These are phyloP conservation scores for Folsomia manolachei DNA, from an alignment of 2,888 invertebrate species.

Conservation along the genomic window DNA sequence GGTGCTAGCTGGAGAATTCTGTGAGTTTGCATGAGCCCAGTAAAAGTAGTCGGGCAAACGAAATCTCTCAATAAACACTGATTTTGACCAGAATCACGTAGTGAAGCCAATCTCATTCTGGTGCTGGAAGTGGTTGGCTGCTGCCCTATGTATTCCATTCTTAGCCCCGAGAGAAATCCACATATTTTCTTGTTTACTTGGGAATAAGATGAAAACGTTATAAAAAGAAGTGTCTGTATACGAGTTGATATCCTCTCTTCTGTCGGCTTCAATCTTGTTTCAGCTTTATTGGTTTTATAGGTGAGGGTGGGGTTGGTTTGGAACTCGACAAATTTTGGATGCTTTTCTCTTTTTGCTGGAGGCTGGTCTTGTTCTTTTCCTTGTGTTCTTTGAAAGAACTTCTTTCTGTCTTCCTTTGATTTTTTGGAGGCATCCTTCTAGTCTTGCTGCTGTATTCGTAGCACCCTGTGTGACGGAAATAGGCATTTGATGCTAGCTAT, in stretches of 20 bases:
- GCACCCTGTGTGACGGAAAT: no score
- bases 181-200: slow-evolving; percentile 48
- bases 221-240: slow-evolving; percentile 16
- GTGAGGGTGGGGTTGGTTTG: neutral
- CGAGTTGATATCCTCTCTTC: slow-evolving; percentile 16
- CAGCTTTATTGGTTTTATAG: slow-evolving; percentile 47
- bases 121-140: slow-evolving; percentile 20
- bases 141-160: neutral
- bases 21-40: slow-evolving; percentile 12
- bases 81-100: slow-evolving; percentile 48
- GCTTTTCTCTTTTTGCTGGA: no score
- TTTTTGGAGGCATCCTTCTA: no score
- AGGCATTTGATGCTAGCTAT: no score
- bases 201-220: slow-evolving; percentile 41
- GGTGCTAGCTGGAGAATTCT: neutral
- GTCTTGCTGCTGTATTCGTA: no score
- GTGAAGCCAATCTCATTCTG: slow-evolving; percentile 31
- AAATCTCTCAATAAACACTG: slow-evolving; percentile 49
- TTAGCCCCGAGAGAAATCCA: slow-evolving; percentile 38
- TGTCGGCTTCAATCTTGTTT: slow-evolving; percentile 48
- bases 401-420: no score
- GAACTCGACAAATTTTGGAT: no score
- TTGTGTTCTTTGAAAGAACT: no score
- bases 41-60: slow-evolving; percentile 17
- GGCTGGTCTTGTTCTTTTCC: no score